Evolutionary conservation across 2,888 invertebrate genomes (phyloP).

Genomic region (Lycocerus yunnanus): DNA sequence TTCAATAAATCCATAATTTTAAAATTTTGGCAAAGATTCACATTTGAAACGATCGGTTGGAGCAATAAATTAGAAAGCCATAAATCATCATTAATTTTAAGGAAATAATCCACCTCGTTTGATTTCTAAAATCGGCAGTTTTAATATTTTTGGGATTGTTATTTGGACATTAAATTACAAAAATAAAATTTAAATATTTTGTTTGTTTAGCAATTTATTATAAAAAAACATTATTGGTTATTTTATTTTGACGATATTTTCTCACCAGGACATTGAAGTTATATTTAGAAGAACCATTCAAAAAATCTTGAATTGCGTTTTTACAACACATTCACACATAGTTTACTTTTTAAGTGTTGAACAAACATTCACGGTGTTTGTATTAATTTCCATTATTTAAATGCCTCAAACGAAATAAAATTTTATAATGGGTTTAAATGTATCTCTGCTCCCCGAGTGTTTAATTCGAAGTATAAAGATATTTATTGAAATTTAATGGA

Average conservation of each 20-base stretch:
- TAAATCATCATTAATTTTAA: neutral
- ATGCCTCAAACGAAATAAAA: neutral
- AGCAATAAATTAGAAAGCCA: neutral
- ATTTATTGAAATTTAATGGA: neutral
- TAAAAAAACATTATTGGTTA: neutral
- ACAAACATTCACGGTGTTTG: conserved; percentile 25
- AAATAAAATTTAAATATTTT: neutral
- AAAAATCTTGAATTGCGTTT: conserved; percentile 28
- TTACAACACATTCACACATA: conserved; percentile 4
- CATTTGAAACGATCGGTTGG: neutral
- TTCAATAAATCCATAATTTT: neutral
- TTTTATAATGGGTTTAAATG: neutral
- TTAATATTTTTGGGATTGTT: neutral
- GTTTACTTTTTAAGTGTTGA: conserved; percentile 25
- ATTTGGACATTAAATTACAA: neutral
- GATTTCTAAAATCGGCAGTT: neutral
- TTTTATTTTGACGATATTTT: conserved; percentile 23
- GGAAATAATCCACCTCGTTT: neutral
- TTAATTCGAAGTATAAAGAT: neutral
- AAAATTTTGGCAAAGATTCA: neutral
- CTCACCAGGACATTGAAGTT: conserved; percentile 29
- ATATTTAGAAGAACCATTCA: conserved; percentile 31
- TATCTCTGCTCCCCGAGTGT: neutral
- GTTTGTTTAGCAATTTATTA: neutral
- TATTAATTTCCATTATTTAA: conserved; percentile 11